Conservation (phyloP, 2,888 invertebrate species). For the Drosophila yooni region DNA sequence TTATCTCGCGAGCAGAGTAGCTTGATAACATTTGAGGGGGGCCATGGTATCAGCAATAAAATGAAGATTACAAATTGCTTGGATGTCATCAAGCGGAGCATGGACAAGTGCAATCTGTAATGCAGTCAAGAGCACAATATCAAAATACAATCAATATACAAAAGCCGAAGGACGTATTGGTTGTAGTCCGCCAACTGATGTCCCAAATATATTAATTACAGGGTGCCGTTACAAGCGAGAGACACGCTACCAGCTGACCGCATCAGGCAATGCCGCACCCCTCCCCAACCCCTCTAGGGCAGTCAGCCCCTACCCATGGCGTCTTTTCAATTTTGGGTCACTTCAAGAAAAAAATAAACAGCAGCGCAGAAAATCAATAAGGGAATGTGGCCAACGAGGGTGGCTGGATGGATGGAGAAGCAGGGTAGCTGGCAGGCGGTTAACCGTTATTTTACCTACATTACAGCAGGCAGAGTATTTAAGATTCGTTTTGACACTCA, state of each 20-base stretch:
- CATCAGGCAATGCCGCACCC: slow-evolving; percentile 6
- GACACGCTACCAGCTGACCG: slow-evolving; percentile 16
- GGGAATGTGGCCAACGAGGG: slow-evolving; percentile 46
- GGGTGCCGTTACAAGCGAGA: slow-evolving; percentile 8
- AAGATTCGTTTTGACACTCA: slow-evolving; percentile 84
- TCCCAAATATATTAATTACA: slow-evolving; percentile 47
- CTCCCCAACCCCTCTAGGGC: not conserved
- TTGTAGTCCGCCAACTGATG: slow-evolving; percentile 33
- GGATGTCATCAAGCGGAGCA: slow-evolving; percentile 85
- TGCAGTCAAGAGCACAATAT: not conserved
- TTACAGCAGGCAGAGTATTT: not conserved
- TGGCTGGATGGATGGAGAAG: slow-evolving; percentile 2
- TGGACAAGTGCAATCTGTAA: slow-evolving; percentile 91
- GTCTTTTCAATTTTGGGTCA: slow-evolving; percentile 69
- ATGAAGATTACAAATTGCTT: slow-evolving; percentile 54
- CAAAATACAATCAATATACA: not conserved
- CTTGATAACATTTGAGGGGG: slow-evolving; percentile 94
- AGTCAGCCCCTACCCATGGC: slow-evolving; percentile 14
- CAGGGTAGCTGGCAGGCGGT: slow-evolving; percentile 16
- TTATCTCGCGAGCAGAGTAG: slow-evolving; percentile 95
- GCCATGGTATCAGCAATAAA: slow-evolving; percentile 93
- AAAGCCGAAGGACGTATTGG: slow-evolving; percentile 25
- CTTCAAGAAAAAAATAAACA: slow-evolving; percentile 63
- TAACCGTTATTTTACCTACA: slow-evolving; percentile 22
- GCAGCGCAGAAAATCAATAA: slow-evolving; percentile 78